These are phyloP conservation scores for Xiphophorus couchianus DNA, from an alignment of 2,113 vertebrate species.

Conservation along the genomic window DNA sequence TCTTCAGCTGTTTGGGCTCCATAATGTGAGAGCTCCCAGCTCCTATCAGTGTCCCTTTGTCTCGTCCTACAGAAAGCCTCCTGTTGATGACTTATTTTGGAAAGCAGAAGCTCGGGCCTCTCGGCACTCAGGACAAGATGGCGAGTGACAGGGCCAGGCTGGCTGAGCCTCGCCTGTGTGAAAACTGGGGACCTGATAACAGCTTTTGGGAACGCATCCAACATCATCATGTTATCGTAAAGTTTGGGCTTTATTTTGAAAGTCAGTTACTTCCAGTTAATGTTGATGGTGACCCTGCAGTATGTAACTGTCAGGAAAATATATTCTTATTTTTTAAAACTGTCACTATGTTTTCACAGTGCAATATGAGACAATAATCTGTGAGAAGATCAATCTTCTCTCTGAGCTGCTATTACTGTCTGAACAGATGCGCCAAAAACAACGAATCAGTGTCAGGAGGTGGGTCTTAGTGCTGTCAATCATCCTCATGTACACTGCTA, in stretches of 20 bases:
- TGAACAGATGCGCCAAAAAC: too few species aligned
- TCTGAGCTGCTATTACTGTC: too few species aligned
- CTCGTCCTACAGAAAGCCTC: constrained; percentile 65
- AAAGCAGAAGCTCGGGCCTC: constrained; percentile 77
- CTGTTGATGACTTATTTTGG: constrained; percentile 83
- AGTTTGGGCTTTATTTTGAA: constrained; percentile 33
- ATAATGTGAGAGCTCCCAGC: constrained; percentile 72
- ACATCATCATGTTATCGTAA: constrained; percentile 39
- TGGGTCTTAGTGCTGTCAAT: too few species aligned
- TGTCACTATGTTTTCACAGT: too few species aligned
- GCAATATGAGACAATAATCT: too few species aligned
- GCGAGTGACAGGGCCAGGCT: constrained; percentile 79
- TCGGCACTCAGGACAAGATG: constrained; percentile 79
- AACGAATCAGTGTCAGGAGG: too few species aligned
- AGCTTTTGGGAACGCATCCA: constrained; percentile 79
- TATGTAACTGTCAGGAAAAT: too few species aligned
- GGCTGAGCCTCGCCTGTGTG: constrained; percentile 79
- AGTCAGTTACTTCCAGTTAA: background rate
- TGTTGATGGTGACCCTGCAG: background rate
- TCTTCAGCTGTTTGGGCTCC: constrained; percentile 75
- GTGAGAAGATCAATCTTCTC: too few species aligned
- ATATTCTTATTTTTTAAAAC: too few species aligned
- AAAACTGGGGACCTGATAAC: constrained; percentile 77
- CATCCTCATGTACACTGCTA: too few species aligned
- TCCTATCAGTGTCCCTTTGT: constrained; percentile 72